A percentile compares a stretch with the other conserved stretches of the same genome.
Evolutionary conservation across 2,888 invertebrate genomes (phyloP).

Genomic region (Nymphalis polychloros): DNA sequence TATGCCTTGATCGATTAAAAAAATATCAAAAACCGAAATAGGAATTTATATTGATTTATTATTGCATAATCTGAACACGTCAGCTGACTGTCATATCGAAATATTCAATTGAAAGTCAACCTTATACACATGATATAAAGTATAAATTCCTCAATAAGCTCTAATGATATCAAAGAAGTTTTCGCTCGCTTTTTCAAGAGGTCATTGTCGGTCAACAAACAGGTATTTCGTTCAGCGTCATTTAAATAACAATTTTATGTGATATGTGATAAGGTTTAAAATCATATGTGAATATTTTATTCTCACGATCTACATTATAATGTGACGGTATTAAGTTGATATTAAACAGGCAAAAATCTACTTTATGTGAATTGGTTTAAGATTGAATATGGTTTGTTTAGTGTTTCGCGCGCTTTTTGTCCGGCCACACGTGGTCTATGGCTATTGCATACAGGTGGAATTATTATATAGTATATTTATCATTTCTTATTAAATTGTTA

Average conservation of each 20-base stretch:
- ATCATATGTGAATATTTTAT: conserved; percentile 29
- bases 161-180: conserved; percentile 27
- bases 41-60: conserved; percentile 9
- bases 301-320: conserved; percentile 49
- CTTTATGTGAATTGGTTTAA: not conserved
- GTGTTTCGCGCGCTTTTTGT: conserved; percentile 43
- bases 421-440: conserved; percentile 37
- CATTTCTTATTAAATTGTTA: no score
- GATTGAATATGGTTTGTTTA: conserved; percentile 5
- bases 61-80: conserved; percentile 28
- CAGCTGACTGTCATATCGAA: conserved; percentile 24
- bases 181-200: conserved; percentile 60
- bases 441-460: conserved; percentile 25
- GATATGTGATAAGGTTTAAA: conserved; percentile 28
- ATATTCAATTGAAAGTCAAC: conserved; percentile 4
- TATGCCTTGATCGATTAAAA: no score
- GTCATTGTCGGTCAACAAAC: conserved; percentile 74
- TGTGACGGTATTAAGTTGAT: conserved; percentile 30
- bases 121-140: not conserved
- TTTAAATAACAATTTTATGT: conserved; percentile 22
- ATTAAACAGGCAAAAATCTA: not conserved
- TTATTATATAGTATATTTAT: not conserved
- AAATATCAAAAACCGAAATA: not conserved
- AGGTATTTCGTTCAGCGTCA: conserved; percentile 54
- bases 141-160: not conserved